These are phyloP conservation scores for Drosophila histrio DNA, from an alignment of 2,888 invertebrate genomes.

Conservation along the genomic window DNA sequence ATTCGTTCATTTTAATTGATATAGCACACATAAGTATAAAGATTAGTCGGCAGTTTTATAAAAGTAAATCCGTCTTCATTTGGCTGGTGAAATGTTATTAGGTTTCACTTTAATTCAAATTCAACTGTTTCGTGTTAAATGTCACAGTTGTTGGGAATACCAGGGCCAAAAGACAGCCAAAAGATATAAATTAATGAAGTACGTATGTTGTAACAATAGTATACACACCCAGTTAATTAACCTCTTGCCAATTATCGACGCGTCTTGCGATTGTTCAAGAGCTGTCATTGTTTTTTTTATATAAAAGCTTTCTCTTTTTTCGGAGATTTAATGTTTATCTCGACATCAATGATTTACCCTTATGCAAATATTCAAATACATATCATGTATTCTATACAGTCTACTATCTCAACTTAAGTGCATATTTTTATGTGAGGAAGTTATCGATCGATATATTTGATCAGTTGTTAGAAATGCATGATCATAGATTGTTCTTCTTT, in stretches of 20 bases:
- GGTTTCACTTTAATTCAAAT: conserved; percentile 49
- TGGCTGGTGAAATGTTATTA: conserved; percentile 37
- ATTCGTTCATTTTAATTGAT: too few relatives aligned
- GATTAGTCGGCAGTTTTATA: conserved; percentile 20
- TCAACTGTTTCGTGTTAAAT: conserved; percentile 21
- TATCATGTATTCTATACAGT: background rate
- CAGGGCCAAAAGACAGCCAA: conserved; percentile 12
- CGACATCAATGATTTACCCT: background rate
- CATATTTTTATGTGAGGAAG: background rate
- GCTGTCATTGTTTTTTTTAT: conserved; percentile 19
- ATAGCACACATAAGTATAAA: too few relatives aligned
- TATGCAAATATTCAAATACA: background rate
- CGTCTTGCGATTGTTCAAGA: conserved; percentile 10
- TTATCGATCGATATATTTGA: background rate
- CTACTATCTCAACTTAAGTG: too few relatives aligned
- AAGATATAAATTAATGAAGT: conserved; percentile 1
- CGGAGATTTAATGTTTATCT: background rate
- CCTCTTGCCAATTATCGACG: conserved; percentile 50
- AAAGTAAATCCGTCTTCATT: conserved; percentile 48
- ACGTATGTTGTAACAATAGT: conserved; percentile 29
- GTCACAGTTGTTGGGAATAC: conserved; percentile 35
- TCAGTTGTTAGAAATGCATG: background rate
- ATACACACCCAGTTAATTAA: conserved; percentile 56
- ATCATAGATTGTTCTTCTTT: background rate
- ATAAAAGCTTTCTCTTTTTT: conserved; percentile 48